Percentiles rank a stretch among this genome's conserved stretches.
Evolutionary conservation across 2,113 vertebrate species (phyloP).

Genomic region (Cochlearius cochlearius): DNA sequence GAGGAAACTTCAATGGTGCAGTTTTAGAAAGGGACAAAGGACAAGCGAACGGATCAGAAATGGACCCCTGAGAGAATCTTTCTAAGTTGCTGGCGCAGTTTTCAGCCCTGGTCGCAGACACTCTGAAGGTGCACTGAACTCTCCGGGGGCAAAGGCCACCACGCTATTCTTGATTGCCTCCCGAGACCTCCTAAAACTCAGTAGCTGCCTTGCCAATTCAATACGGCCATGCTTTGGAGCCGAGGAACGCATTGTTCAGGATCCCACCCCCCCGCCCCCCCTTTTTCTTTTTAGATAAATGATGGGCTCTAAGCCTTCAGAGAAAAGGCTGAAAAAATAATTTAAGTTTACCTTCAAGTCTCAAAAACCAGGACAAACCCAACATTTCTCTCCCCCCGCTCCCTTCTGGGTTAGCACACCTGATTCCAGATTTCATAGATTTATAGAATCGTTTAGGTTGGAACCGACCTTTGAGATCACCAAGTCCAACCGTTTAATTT

Average conservation of each 20-base stretch:
- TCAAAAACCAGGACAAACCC: neutral
- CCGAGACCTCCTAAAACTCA: neutral
- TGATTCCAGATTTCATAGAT: too few relatives aligned
- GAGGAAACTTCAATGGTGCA: neutral
- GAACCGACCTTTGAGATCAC: too few relatives aligned
- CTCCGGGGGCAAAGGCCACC: neutral
- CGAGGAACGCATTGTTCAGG: neutral
- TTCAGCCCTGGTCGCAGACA: neutral
- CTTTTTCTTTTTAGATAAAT: neutral
- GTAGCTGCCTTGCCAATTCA: neutral
- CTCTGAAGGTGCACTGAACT: neutral
- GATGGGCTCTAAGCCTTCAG: neutral
- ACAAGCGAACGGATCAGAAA: neutral
- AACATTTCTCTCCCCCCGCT: too few relatives aligned
- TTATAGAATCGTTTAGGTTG: too few relatives aligned
- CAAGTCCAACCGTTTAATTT: neutral
- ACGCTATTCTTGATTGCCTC: neutral
- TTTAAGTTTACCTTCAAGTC: neutral
- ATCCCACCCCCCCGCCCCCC: neutral
- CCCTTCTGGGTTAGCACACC: neutral
- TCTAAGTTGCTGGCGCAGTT: neutral
- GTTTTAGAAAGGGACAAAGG: neutral
- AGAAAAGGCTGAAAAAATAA: neutral
- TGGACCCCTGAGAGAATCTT: neutral
- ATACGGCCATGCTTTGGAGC: rapidly evolving